Conservation (phyloP, 1,140 invertebrate species). For the Meloidogyne chitwoodi region DNA sequence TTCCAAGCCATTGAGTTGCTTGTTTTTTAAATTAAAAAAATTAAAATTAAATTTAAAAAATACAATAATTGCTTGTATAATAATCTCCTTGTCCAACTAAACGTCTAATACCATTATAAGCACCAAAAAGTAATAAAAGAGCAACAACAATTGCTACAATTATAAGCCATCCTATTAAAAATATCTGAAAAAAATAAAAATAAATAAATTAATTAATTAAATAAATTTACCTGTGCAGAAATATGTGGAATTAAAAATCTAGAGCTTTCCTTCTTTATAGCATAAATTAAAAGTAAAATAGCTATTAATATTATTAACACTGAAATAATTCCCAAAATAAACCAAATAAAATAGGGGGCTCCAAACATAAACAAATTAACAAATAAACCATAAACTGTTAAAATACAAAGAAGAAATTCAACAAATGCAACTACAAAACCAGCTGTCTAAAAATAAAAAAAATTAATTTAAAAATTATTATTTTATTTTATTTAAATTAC, state of each 20-base stretch:
- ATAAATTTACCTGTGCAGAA: conserved; percentile 42
- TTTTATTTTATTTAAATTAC: not conserved
- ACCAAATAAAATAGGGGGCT: conserved; percentile 54
- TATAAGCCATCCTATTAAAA: conserved; percentile 56
- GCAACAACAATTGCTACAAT: conserved; percentile 55
- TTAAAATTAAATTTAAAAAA: conserved; percentile 19
- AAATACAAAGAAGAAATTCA: conserved; percentile 53
- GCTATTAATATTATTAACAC: conserved; percentile 57
- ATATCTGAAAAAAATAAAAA: conserved; percentile 42
- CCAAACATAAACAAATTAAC: conserved; percentile 56
- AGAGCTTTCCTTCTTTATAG: conserved; percentile 55
- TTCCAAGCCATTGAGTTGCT: conserved; percentile 51
- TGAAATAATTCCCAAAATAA: conserved; percentile 54
- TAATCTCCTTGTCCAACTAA: conserved; percentile 57
- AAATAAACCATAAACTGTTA: conserved; percentile 56
- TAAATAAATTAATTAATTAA: not conserved
- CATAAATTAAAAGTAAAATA: conserved; percentile 52
- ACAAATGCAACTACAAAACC: conserved; percentile 57
- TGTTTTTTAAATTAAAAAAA: conserved; percentile 14
- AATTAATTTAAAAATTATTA: not conserved
- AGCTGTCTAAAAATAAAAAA: conserved; percentile 50
- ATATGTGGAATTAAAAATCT: conserved; percentile 56
- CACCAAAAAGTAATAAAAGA: conserved; percentile 52
- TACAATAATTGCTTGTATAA: conserved; percentile 58
- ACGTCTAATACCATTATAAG: conserved; percentile 52